Base-by-base conservation (phyloP, 92 coral and sea anemone genomes). In the Scolanthus callimorphus region DNA sequence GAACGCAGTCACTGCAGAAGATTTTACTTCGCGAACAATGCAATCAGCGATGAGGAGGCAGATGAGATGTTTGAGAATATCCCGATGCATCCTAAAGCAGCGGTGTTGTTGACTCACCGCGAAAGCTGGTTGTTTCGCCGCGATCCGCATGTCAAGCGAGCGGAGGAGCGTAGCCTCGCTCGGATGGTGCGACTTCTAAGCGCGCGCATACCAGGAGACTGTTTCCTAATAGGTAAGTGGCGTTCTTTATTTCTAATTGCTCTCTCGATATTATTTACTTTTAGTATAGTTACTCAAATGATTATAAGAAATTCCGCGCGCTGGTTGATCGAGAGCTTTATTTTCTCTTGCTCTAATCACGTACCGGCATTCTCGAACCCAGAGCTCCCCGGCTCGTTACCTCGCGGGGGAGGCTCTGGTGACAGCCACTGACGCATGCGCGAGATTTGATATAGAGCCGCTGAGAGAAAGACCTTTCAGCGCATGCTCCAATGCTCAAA, bases 51-150 rank as follows among this genome's bases (percentile, higher is more conserved):
- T 12, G 80, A 49, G 11, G 96, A 92, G n/a, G 69, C 78, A 21
- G 79, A 80, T 39, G 61, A 53, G 12, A 31, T 84, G 11, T 75
- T 82, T 44, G 86, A 63, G 13, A 79, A 73, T 27, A 59, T 74
- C 22, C 66, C 31, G 66, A 60, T 90, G 0, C 76, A 77, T 27
- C 92, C 96, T 0, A 66, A 71, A 25, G 74, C 80, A 37, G 91
- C 85, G 21, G 58, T 92, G 37, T 55, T 79, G 51, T 74, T 92
- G 24, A 88, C 84, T n/a, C 91, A 92, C 62, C 75, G 88, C 17
- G 96, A 92, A 20, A 76, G 87, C 25, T 92, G 98, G 98, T 79
- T 76, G 44, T 59, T 81, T 20, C 70, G 96, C 12, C 49, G 96
- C 61, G 86, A 88, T 28, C 85, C 81, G 24, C 83, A 79, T 25